A percentile compares a stretch with the other conserved stretches of the same genome.
These are phyloP conservation scores for Masnerella sp. DNA, from an alignment of 2,888 invertebrate species.

Conservation along the genomic window DNA sequence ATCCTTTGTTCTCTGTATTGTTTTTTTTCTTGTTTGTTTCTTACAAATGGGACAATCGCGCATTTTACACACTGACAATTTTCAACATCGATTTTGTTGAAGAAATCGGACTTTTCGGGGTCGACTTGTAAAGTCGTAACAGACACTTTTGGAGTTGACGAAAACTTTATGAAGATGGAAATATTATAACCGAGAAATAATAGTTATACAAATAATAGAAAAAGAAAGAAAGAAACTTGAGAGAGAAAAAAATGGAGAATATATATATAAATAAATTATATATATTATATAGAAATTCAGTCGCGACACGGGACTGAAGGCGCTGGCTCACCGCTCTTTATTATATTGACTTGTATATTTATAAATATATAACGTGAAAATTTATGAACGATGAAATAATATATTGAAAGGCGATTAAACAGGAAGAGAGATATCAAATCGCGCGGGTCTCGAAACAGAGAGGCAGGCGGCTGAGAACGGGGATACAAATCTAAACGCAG, in stretches of 20 bases:
- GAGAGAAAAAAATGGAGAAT: constrained; percentile 56
- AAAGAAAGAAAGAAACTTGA: constrained; percentile 20
- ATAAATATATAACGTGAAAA: constrained; percentile 73
- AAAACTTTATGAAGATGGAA: background rate
- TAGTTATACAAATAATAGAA: constrained; percentile 7
- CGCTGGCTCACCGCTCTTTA: constrained; percentile 72
- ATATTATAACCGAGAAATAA: background rate
- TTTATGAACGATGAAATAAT: constrained; percentile 68
- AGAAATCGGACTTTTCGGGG: constrained; percentile 8
- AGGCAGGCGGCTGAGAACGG: constrained; percentile 1
- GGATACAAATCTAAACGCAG: constrained; percentile 61
- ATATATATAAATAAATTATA: constrained; percentile 52
- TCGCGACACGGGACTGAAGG: constrained; percentile 67
- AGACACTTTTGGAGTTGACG: background rate
- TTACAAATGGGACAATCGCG: constrained; percentile 5
- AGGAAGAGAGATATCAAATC: constrained; percentile 61
- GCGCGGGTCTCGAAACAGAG: constrained; percentile 11
- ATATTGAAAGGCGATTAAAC: constrained; percentile 64
- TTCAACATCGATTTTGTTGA: background rate
- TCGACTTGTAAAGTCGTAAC: too few species aligned
- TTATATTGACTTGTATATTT: constrained; percentile 76
- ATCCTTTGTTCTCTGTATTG: constrained; percentile 36
- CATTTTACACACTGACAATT: constrained; percentile 35
- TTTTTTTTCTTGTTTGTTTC: constrained; percentile 10
- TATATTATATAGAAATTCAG: constrained; percentile 56